Evolutionary conservation across 2,888 invertebrate genomes (phyloP).

Genomic region (Orthosia gothica): DNA sequence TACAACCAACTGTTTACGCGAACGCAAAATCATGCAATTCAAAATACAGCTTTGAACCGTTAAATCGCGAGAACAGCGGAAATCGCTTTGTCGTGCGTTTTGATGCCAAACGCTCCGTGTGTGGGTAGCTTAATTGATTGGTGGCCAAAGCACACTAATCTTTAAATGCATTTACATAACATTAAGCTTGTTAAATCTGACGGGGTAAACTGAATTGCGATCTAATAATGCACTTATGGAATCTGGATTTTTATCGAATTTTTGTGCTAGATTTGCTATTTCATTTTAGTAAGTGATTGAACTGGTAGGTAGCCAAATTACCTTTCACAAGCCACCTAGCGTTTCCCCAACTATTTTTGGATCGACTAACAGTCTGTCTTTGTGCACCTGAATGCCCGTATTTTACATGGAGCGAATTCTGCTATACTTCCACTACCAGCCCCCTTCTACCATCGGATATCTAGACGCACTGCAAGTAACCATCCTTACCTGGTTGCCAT

Average conservation of each 20-base stretch:
- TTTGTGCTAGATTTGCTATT: not conserved
- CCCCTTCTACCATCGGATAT: too few species aligned
- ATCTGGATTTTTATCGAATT: not conserved
- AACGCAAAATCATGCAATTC: conserved; percentile 15
- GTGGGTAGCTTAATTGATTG: conserved; percentile 12
- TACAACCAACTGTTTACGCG: not conserved
- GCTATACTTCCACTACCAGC: too few species aligned
- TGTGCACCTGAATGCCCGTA: too few species aligned
- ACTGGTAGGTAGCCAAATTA: conserved; percentile 8
- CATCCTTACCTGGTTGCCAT: too few species aligned
- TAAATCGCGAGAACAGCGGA: not conserved
- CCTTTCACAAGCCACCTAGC: too few species aligned
- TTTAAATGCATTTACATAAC: conserved; percentile 22
- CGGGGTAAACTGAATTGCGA: not conserved
- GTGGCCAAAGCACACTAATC: conserved; percentile 11
- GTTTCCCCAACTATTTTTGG: too few species aligned
- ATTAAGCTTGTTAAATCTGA: not conserved
- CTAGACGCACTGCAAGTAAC: too few species aligned
- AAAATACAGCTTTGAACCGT: not conserved
- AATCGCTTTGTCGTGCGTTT: not conserved
- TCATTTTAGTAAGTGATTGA: conserved; percentile 1
- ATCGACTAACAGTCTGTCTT: too few species aligned
- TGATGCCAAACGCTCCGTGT: not conserved
- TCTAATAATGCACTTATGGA: not conserved
- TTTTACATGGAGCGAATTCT: too few species aligned